Conservation (phyloP, 2,797 vertebrate genomes). For the Chaetodon trifasciatus region DNA sequence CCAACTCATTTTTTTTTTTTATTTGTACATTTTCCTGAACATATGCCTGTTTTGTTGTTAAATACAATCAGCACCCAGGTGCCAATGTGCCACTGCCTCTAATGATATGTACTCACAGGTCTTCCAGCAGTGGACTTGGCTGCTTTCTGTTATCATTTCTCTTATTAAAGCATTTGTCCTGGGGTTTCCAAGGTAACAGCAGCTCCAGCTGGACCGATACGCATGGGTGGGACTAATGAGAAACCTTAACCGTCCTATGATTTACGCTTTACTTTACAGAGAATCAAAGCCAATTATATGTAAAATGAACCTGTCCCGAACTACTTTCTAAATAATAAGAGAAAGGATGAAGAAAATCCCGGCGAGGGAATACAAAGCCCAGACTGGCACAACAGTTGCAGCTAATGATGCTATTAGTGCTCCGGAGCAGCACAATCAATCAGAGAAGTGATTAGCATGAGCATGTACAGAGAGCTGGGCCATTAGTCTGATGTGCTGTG, state of each 20-base stretch:
- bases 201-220: conserved; percentile 16
- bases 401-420: conserved; percentile 84
- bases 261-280: conserved; percentile 18
- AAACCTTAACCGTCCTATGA: conserved; percentile 2
- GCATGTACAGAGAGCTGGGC: conserved; percentile 74
- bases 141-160: neutral
- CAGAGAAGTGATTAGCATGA: conserved; percentile 83
- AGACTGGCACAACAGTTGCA: conserved; percentile 72
- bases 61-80: conserved; percentile 17
- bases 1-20: neutral
- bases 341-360: conserved; percentile 52
- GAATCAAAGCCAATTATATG: conserved; percentile 59
- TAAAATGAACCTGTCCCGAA: conserved; percentile 58
- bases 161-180: conserved; percentile 2
- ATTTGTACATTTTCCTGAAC: neutral
- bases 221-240: conserved; percentile 16
- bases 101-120: conserved; percentile 20
- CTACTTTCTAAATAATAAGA: conserved; percentile 58
- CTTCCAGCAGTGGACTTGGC: neutral
- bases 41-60: neutral
- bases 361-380: conserved; percentile 60
- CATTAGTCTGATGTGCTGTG: conserved; percentile 79
- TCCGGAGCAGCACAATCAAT: conserved; percentile 78
- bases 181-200: conserved; percentile 61
- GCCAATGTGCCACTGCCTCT: neutral